A percentile compares a stretch with the other conserved stretches of the same genome.
phyloP scores from a whole-genome alignment of 2,888 invertebrate species.

The Drosophila mulleri region DNA sequence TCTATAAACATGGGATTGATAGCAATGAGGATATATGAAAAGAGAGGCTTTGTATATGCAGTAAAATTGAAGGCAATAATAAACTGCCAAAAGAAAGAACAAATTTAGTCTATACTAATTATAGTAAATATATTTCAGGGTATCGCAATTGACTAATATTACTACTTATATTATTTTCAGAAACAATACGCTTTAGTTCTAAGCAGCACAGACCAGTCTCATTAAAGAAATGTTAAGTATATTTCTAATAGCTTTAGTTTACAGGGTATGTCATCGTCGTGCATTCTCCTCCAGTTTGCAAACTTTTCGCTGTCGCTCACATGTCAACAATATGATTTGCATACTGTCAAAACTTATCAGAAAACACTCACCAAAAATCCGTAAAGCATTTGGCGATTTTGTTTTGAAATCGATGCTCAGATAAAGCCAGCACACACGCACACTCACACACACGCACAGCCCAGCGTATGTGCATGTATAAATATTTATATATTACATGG shows the following conservation, averaged over 20 bases:
- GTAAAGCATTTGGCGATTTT: conserved; percentile 63
- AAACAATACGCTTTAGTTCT: no score
- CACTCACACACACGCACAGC: background rate
- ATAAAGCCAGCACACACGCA: conserved; percentile 37
- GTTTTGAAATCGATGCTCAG: conserved; percentile 63
- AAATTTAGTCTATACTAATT: no score
- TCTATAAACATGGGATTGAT: background rate
- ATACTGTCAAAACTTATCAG: conserved; percentile 75
- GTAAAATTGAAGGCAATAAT: background rate
- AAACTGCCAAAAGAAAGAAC: background rate
- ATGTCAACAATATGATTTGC: conserved; percentile 56
- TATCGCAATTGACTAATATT: no score
- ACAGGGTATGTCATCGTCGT: background rate
- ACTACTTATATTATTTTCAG: no score
- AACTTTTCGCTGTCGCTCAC: background rate
- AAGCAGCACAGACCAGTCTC: no score
- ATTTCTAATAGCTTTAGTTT: background rate
- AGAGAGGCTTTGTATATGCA: no score
- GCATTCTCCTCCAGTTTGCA: no score
- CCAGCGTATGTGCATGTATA: conserved; percentile 18
- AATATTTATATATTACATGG: conserved; percentile 50
- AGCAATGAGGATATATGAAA: background rate
- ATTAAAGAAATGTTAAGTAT: no score
- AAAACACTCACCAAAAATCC: conserved; percentile 59
- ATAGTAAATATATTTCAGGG: no score